These are phyloP conservation scores for Bibio marci DNA, from an alignment of 2,888 invertebrate genomes.

Conservation along the genomic window DNA sequence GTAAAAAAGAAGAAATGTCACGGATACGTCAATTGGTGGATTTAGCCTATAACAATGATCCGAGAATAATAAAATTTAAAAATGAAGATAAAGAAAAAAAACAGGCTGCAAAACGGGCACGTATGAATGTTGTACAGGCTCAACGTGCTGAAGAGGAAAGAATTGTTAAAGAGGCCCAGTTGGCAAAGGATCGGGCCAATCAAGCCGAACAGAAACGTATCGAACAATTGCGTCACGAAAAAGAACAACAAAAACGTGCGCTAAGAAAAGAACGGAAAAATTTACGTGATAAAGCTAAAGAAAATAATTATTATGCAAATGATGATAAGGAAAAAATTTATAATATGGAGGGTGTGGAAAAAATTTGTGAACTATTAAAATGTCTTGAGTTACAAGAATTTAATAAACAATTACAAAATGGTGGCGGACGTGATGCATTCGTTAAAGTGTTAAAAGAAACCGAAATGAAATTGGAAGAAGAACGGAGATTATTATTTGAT, in stretches of 20 bases:
- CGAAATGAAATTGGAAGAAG: conserved; percentile 60
- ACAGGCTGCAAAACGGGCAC: conserved; percentile 73
- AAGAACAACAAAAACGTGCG: conserved; percentile 69
- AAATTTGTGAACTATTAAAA: conserved; percentile 68
- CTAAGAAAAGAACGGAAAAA: conserved; percentile 75
- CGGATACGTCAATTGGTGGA: conserved; percentile 84
- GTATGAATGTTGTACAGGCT: conserved; percentile 66
- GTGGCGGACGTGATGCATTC: conserved; percentile 51
- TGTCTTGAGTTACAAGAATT: conserved; percentile 55
- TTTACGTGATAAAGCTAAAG: conserved; percentile 61
- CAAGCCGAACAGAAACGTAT: conserved; percentile 67
- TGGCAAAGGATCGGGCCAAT: conserved; percentile 61
- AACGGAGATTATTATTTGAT: conserved; percentile 44
- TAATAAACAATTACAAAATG: conserved; percentile 47
- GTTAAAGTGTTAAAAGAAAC: conserved; percentile 48
- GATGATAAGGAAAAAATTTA: conserved; percentile 55
- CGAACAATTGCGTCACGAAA: conserved; percentile 68
- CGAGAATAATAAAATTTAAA: conserved; percentile 79
- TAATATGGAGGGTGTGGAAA: conserved; percentile 84
- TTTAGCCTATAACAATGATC: conserved; percentile 85
- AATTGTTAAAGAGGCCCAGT: conserved; percentile 49
- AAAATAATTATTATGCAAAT: conserved; percentile 58
- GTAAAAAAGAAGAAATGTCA: conserved; percentile 94
- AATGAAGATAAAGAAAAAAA: conserved; percentile 87
- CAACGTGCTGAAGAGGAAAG: conserved; percentile 72